phyloP scores from a whole-genome alignment of 2,797 vertebrate genomes.

The Antrozous pallidus region DNA sequence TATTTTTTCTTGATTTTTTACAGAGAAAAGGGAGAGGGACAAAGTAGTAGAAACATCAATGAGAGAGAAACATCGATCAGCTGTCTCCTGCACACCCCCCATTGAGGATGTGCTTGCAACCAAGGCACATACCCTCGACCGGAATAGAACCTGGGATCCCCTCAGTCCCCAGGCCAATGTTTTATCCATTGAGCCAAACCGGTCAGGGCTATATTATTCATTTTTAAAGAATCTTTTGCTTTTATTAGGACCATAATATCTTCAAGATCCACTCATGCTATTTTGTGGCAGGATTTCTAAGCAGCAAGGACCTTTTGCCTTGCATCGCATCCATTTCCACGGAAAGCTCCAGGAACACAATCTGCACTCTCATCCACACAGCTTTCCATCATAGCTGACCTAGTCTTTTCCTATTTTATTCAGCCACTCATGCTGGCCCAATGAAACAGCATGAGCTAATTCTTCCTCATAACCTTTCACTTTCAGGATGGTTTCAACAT shows the following conservation, averaged over 20 bases:
- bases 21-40: too few relatives aligned
- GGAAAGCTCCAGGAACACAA: neutral
- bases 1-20: too few relatives aligned
- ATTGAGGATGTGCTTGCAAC: too few relatives aligned
- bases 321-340: neutral
- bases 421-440: neutral
- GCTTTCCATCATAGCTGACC: neutral
- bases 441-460: slow-evolving; percentile 44
- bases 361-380: neutral
- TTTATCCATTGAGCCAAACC: too few relatives aligned
- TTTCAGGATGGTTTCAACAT: slow-evolving; percentile 32
- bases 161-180: too few relatives aligned
- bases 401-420: neutral
- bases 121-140: too few relatives aligned
- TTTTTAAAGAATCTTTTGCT: too few relatives aligned
- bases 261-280: neutral
- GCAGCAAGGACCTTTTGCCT: neutral
- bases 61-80: too few relatives aligned
- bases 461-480: slow-evolving; percentile 52
- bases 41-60: too few relatives aligned
- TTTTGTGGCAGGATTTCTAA: neutral
- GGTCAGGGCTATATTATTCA: neutral
- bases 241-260: too few relatives aligned
- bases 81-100: too few relatives aligned
- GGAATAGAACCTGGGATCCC: too few relatives aligned